Conservation (phyloP, 1,140 invertebrate species). For the Calephelis nemesis region DNA sequence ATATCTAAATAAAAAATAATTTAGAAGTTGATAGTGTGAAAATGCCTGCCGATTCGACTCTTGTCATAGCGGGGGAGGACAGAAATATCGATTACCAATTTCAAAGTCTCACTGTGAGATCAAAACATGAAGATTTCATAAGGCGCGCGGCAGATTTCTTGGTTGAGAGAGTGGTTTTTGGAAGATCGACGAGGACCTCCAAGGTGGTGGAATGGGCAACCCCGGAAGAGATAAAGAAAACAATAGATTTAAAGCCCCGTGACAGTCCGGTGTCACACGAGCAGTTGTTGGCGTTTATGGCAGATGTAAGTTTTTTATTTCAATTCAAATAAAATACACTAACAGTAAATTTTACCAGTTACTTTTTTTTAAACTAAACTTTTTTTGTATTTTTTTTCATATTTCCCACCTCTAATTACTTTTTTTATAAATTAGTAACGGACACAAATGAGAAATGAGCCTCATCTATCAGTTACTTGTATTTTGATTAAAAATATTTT, state of each 20-base stretch:
- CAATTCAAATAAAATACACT: background rate
- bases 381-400: too few relatives aligned
- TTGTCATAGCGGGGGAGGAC: constrained; percentile 54
- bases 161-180: constrained; percentile 86
- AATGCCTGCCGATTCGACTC: constrained; percentile 71
- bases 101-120: constrained; percentile 79
- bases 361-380: too few relatives aligned
- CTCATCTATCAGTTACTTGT: too few relatives aligned
- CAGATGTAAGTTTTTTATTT: constrained; percentile 80
- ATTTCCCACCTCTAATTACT: too few relatives aligned
- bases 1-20: constrained; percentile 11
- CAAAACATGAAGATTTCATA: constrained; percentile 86
- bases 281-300: constrained; percentile 82
- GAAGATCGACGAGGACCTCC: constrained; percentile 83
- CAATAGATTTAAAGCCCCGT: constrained; percentile 84
- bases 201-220: constrained; percentile 88
- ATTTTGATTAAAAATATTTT: too few relatives aligned
- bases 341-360: too few relatives aligned
- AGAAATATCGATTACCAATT: constrained; percentile 47
- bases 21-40: constrained; percentile 28
- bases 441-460: too few relatives aligned
- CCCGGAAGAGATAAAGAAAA: constrained; percentile 82
- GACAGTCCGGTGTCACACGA: constrained; percentile 82
- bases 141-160: constrained; percentile 85
- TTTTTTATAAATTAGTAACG: too few relatives aligned